Evolutionary conservation across 2,113 vertebrate genomes (phyloP), one percentile per base, ranked within the genome.

Genomic region (Epinephelus cyanopodus): DNA sequence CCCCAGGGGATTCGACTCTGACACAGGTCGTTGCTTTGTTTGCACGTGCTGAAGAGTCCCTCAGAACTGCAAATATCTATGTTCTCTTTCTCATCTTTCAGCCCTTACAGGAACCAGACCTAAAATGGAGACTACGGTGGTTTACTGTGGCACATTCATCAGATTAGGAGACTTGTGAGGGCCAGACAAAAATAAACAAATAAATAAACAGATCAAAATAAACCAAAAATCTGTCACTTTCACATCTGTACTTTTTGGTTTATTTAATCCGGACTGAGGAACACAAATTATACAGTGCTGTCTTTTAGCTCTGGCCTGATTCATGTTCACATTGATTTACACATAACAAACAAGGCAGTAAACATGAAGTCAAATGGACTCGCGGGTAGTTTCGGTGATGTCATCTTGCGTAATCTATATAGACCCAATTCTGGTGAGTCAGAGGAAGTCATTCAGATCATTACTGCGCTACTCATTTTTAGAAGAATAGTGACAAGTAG

Each of bases 11-110:
- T 0, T 17, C 50, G 25, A 76, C 19, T 45, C 42, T 72, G 75
- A 72, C 79, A 60, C 50, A 69, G 37, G 63, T 58, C 19, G 6
- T 4, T 58, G 2, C 67, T 77, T 69, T 81, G 70, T 83, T 80
- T 57, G 54, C 71, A 65, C 45, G 12, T n/a, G 25, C 23, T 33
- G 18, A 74, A 73, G 69, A 3, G 1, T 19, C 23, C 17, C 39
- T 61, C 19, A 53, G 0, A 64, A 33, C 9, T 73, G 39, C n/a
- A 58, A 58, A 73, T 33, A 29, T 61, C 23, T 21, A 58, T 19
- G 54, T 21, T 48, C 17, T 14, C 21, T 60, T 27, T 61, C 11
- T n/a, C 18, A 17, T 29, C 18, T 45, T 57, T 39, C 13, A 3
- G 52, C 11, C 12, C 61, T 25, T 17, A 27, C 21, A 17, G 25